Conservation (phyloP, 2,113 vertebrate genomes). For the Microtus richardsoni region DNA sequence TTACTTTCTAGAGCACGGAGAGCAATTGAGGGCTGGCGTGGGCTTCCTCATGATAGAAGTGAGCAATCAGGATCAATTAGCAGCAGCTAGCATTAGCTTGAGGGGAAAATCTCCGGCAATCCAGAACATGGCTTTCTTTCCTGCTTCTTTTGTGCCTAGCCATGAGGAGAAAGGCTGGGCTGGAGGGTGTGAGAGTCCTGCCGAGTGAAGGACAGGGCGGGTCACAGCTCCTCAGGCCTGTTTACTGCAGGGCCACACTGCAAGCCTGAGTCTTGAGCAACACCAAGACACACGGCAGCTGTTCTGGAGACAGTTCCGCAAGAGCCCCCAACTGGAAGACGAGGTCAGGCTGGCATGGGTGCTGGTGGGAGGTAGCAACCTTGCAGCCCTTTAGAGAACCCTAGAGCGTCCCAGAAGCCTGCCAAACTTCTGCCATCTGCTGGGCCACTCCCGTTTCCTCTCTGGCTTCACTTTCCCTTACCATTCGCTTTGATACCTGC, state of each 20-base stretch:
- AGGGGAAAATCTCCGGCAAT: background rate
- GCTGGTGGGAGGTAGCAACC: background rate
- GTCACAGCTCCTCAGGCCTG: background rate
- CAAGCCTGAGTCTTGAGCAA: background rate
- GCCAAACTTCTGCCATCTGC: background rate
- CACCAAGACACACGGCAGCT: background rate
- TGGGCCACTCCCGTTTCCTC: background rate
- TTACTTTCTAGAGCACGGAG: slow-evolving; percentile 66
- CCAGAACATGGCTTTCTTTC: background rate
- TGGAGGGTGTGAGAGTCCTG: background rate
- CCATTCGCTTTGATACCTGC: background rate
- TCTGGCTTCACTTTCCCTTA: background rate
- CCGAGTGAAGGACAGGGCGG: background rate
- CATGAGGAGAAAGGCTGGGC: background rate
- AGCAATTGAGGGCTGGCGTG: slow-evolving; percentile 55
- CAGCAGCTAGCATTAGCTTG: background rate
- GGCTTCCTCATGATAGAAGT: slow-evolving; percentile 67
- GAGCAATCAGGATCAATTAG: slow-evolving; percentile 71
- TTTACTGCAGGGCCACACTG: background rate
- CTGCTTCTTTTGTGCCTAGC: background rate
- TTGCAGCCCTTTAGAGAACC: background rate
- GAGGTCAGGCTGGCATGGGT: background rate
- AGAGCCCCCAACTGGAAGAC: background rate
- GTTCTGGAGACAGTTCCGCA: background rate
- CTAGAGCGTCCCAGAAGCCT: background rate